A percentile compares a stretch with the other conserved stretches of the same genome.
These are phyloP conservation scores for Carterocephalus palaemon DNA, from an alignment of 2,888 invertebrate genomes.

Conservation along the genomic window DNA sequence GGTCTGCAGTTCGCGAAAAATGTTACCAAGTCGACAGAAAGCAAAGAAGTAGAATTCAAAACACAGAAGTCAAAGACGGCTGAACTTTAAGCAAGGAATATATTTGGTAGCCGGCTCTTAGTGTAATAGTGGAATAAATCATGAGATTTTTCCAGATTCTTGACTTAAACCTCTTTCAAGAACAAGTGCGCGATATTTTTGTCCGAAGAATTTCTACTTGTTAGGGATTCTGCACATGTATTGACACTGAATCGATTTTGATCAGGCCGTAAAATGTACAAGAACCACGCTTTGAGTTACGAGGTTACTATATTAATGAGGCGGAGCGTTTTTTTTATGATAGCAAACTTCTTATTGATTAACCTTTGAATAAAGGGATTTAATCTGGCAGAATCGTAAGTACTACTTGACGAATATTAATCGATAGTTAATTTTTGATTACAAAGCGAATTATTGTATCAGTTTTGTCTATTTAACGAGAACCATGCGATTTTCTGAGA, in stretches of 20 bases:
- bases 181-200: slow-evolving; percentile 21
- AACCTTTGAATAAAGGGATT: no score
- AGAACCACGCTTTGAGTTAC: no score
- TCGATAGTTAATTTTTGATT: no score
- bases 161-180: slow-evolving; percentile 26
- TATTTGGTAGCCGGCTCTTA: slow-evolving; percentile 49
- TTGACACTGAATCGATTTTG: background rate
- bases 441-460: no score
- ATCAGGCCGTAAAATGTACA: no score
- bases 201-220: slow-evolving; percentile 11
- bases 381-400: no score
- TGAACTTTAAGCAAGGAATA: slow-evolving; percentile 59
- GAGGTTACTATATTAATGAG: no score
- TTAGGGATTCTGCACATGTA: slow-evolving; percentile 10
- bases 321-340: no score
- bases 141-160: slow-evolving; percentile 35
- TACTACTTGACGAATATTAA: no score
- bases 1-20: slow-evolving; percentile 36
- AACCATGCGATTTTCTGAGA: no score
- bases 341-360: no score
- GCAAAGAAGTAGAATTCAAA: slow-evolving; percentile 64
- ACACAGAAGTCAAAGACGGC: slow-evolving; percentile 57
- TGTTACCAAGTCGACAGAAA: slow-evolving; percentile 43
- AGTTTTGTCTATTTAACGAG: no score
- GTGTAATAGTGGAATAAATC: slow-evolving; percentile 47